These are phyloP conservation scores for Diachasma alloeum DNA, from an alignment of 1,140 invertebrate genomes.

Conservation along the genomic window DNA sequence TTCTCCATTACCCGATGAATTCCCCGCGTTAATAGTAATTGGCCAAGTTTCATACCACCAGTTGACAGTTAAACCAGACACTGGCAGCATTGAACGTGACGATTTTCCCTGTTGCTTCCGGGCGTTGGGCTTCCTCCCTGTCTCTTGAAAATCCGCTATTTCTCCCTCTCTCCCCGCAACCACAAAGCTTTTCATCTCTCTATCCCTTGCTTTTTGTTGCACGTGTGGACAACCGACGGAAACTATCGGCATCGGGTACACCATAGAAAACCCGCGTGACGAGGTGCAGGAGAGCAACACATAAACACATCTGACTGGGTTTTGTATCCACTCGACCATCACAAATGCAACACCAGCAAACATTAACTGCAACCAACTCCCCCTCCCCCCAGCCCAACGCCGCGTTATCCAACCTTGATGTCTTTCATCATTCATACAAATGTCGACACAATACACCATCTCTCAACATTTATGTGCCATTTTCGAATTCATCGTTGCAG, in stretches of 20 bases:
- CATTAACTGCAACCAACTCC: not conserved
- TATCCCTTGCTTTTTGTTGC: not conserved
- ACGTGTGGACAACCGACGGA: slow-evolving; percentile 11
- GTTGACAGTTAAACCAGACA: not conserved
- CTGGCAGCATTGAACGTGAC: not conserved
- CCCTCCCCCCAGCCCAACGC: too few relatives aligned
- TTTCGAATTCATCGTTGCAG: not conserved
- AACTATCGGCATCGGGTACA: slow-evolving; percentile 23
- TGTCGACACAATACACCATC: not conserved
- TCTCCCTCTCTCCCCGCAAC: not conserved
- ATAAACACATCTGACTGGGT: not conserved
- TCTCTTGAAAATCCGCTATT: slow-evolving; percentile 10
- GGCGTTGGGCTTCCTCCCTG: slow-evolving; percentile 19
- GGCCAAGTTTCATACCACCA: not conserved
- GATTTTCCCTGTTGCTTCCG: slow-evolving; percentile 25
- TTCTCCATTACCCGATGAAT: not conserved
- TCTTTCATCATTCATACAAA: slow-evolving; percentile 8
- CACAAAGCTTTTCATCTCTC: not conserved
- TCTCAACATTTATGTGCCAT: not conserved
- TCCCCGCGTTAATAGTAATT: not conserved
- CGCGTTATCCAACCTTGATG: not conserved
- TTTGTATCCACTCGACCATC: not conserved
- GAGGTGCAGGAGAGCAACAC: not conserved
- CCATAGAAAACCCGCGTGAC: not conserved
- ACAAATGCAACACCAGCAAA: not conserved